These are phyloP conservation scores for Choreutis nemorana DNA, from an alignment of 2,888 invertebrate species.

Conservation along the genomic window DNA sequence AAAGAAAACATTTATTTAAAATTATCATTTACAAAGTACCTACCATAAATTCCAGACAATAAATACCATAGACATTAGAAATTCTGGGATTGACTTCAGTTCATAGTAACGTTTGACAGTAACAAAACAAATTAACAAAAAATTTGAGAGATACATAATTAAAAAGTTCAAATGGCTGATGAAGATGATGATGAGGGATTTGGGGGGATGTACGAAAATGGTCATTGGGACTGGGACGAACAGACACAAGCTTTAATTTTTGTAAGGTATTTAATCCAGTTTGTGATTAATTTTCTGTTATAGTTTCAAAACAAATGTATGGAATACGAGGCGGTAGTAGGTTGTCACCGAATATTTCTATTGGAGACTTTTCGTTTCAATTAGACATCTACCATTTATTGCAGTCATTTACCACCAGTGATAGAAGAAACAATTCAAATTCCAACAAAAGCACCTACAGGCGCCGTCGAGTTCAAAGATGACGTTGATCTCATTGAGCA, in stretches of 20 bases:
- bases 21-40: too few species aligned
- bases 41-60: too few species aligned
- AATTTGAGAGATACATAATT: too few species aligned
- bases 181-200: constrained; percentile 46
- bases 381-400: constrained; percentile 9
- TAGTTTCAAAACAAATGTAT: too few species aligned
- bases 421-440: constrained; percentile 32
- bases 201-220: constrained; percentile 46
- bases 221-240: constrained; percentile 63
- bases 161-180: constrained; percentile 35
- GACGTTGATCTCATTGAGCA: constrained; percentile 62
- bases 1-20: too few species aligned
- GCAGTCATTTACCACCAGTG: constrained; percentile 36
- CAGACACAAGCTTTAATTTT: constrained; percentile 24
- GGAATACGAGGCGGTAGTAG: too few species aligned
- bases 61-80: too few species aligned
- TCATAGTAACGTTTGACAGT: too few species aligned
- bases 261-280: constrained; percentile 26
- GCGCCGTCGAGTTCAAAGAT: constrained; percentile 57
- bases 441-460: constrained; percentile 39
- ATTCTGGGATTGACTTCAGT: too few species aligned
- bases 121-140: too few species aligned
- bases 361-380: too few species aligned
- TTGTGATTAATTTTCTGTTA: not conserved
- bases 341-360: too few species aligned